phyloP scores from a whole-genome alignment of 2,888 invertebrate genomes.

The Podabrus alpinus region DNA sequence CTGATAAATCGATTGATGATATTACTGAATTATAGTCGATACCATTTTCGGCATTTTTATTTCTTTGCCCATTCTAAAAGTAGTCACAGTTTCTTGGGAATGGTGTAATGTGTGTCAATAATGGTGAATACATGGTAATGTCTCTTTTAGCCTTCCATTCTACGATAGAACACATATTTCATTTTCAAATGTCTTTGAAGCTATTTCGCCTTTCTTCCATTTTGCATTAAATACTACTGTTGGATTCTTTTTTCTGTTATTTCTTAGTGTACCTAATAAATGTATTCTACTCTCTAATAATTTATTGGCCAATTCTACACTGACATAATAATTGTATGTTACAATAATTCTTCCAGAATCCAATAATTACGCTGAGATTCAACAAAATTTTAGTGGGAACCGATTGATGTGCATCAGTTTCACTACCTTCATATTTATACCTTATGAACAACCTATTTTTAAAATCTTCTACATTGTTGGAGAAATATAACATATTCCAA shows the following conservation, averaged over 20 bases:
- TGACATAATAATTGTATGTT: slow-evolving; percentile 30
- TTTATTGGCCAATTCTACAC: slow-evolving; percentile 19
- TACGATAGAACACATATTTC: slow-evolving; percentile 32
- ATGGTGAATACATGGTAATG: neutral
- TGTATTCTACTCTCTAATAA: slow-evolving; percentile 11
- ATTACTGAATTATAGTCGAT: slow-evolving; percentile 32
- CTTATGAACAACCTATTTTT: too few relatives aligned
- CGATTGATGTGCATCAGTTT: neutral
- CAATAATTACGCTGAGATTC: neutral
- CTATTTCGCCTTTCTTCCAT: slow-evolving; percentile 36
- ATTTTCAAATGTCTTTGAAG: slow-evolving; percentile 33
- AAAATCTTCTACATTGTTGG: too few relatives aligned
- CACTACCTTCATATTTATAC: too few relatives aligned
- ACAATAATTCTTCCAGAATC: neutral
- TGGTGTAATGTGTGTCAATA: too few relatives aligned
- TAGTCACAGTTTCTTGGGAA: neutral
- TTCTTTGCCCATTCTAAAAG: neutral
- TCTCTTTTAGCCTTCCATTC: slow-evolving; percentile 39
- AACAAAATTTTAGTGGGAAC: neutral
- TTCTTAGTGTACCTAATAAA: slow-evolving; percentile 8
- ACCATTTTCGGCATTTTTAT: slow-evolving; percentile 25
- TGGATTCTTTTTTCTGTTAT: neutral
- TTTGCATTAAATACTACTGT: slow-evolving; percentile 14
- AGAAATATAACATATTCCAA: too few relatives aligned
- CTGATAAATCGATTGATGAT: slow-evolving; percentile 33